Evolutionary conservation across 2,113 vertebrate species (phyloP), one percentile per base, ranked within the genome.

Genomic region (Crypturellus undulatus): DNA sequence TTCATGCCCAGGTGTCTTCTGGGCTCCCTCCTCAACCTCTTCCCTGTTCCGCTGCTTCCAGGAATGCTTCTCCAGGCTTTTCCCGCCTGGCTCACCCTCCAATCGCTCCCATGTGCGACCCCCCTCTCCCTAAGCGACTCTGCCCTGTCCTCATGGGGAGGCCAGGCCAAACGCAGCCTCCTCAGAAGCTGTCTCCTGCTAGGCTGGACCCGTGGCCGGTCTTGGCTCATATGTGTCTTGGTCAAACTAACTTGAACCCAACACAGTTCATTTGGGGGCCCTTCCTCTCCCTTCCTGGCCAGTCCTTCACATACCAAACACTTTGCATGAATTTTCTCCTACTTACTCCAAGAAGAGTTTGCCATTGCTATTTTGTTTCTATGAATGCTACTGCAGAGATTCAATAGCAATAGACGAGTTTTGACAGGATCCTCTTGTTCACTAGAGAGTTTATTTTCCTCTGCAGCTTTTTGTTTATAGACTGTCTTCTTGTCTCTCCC

Each of bases 201-300:
- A 13, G 65, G 47, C 65, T 54, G 75, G 77, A 75, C 18, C 12
- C 26, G 52, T 32, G 15, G 47, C 78, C 45, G 24, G 6, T 51
- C 17, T n/a, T 42, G 12, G n/a, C n/a, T 56, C 67, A 18, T n/a
- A 58, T 20, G 21, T 47, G 30, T 5, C 54, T 85, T 28, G 21
- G 1, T 4, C 34, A 42, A 32, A 60, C 26, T 20, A 72, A 45
- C 47, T 45, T 47, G 9, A 1, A 0, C 26, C 25, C 0, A 0
- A 7, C 20, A n/a, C 11, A 9, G 24, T 59, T 73, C 52, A 10
- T n/a, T 47, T 38, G n/a, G n/a, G 54, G 19, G 34, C 15, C 22
- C 5, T 82, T 71, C 38, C 21, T 51, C 32, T 11, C n/a, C 30
- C 25, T 32, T 65, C 38, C 18, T 15, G 25, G 15, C 49, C 32